Evolutionary conservation across 1,140 invertebrate species (phyloP), one percentile per base, ranked within the genome.

Genomic region (Anoplolepis gracilipes): DNA sequence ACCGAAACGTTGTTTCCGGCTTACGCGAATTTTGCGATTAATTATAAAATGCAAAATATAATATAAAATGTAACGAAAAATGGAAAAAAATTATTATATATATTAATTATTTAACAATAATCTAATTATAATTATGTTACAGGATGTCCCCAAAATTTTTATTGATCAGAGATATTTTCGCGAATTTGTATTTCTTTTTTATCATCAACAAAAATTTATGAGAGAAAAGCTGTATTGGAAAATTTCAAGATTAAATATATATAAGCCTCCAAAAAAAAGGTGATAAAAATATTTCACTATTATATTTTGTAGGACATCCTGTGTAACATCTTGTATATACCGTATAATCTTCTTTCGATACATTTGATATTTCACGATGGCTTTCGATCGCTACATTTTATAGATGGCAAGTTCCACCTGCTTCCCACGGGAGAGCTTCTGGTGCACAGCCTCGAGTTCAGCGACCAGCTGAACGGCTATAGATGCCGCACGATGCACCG

Each of bases 321-420:
- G 5, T 49, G 16, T 28, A 33, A 28, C 19, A 57, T 36, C 39
- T 7, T 39, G 28, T 77, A 30, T 77, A 30, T 78, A 36, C 2
- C 59, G 8, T 36, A 22, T n/a, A 39, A 64, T 49, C 59, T 7
- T 22, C 25, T 62, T n/a, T 62, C 42, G 42, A 84, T 84, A 84
- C 30, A 25, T 84, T 84, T 76, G 70, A 64, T 59, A 65, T 77
- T 78, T 75, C 64, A 84, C 8, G 72, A 62, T 13, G 25, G 39
- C 73, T 84, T 36, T 65, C 82, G 82, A 84, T 84, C 70, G 81
- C n/a, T 77, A 61, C 77, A 69, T 82, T 67, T 79, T 90, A 53
- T 95, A 97, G 97, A 97, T 94, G 97, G 97, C 81, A 97, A 97
- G 93, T 98, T 97, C 93, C 97, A 97, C 94, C 96, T 97, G 87